Base-by-base conservation (phyloP, 2,888 invertebrate genomes). In the Sarcophaga rosellei region DNA sequence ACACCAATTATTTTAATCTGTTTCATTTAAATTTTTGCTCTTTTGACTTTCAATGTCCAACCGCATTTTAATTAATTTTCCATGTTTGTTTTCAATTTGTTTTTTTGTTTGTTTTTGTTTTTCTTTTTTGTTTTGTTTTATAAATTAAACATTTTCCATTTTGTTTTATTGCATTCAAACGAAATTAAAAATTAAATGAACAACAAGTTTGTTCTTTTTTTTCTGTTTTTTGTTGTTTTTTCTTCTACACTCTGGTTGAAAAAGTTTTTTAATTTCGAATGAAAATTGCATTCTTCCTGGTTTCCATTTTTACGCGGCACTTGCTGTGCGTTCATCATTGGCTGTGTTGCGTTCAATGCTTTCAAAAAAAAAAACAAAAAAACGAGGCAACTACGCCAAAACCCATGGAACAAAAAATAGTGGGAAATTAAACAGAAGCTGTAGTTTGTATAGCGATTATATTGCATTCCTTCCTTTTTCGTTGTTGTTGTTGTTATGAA, bases 381-480 rank as follows among this genome's bases (percentile, higher is more conserved):
- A 47, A 15, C 4, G n/a, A n/a, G n/a, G n/a, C 53, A 53, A 53
- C 53, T 53, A 53, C 53, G 11, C 12, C 53, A 15, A 44, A 69
- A 63, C 45, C 35, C 35, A 2, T 2, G 35, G 1, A 70, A 77
- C 61, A 44, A 73, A 66, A 77, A 53, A 17, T 72, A 81, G 78
- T 77, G 62, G 70, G 78, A 86, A 81, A 84, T 84, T 81, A 86
- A 86, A 86, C 84, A 86, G 86, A 86, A 86, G 84, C 84, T 81
- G 84, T 78, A 78, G 81, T 75, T 73, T 77, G 65, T 76, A 76
- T 80, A 65, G 47, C n/a, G 15, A 10, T 73, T 62, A 25, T 45
- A 61, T 76, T 76, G 15, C 17, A 4, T 53, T n/a, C 21, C n/a
- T 57, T 21, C 20, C 69, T 45, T 77, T 77, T 69, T 77, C 61